phyloP scores from a whole-genome alignment of 37 sponge, comb jelly and placozoan genomes.

The Diacarnus erythraeanus region DNA sequence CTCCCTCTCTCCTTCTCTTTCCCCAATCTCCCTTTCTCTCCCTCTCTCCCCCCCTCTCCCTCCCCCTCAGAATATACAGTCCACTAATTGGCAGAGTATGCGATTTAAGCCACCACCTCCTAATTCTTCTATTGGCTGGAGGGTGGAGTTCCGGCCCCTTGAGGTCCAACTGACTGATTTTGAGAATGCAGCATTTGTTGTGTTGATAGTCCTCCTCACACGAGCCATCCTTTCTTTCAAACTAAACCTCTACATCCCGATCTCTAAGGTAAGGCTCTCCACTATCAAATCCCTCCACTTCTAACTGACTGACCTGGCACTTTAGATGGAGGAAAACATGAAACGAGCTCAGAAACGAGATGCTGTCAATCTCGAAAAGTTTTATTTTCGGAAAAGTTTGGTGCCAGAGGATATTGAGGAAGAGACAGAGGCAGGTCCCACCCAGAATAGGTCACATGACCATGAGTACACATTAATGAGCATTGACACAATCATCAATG shows the following conservation, averaged over 20 bases:
- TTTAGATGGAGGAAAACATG: constrained; percentile 89
- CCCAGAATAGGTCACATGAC: constrained; percentile 26
- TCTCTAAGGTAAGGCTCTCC: constrained; percentile 75
- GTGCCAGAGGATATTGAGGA: constrained; percentile 61
- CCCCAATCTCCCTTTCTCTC: neutral
- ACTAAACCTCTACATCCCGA: constrained; percentile 92
- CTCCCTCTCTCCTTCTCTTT: constrained; percentile 9
- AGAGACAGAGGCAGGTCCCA: constrained; percentile 7
- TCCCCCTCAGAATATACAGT: constrained; percentile 87
- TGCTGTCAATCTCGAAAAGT: constrained; percentile 70
- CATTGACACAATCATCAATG: constrained; percentile 92
- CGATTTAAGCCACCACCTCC: constrained; percentile 98
- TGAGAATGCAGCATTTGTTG: constrained; percentile 95
- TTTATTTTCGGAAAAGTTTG: constrained; percentile 84
- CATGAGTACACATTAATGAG: constrained; percentile 73
- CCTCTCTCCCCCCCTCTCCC: neutral
- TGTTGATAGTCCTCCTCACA: constrained; percentile 87
- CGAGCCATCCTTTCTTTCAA: constrained; percentile 86
- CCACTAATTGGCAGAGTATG: constrained; percentile 98
- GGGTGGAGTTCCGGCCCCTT: constrained; percentile 95
- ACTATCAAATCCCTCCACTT: neutral
- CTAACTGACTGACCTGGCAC: too few species aligned
- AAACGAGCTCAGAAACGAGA: constrained; percentile 69
- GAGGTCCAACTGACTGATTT: constrained; percentile 98
- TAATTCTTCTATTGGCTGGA: constrained; percentile 95